These are phyloP conservation scores for Pyrrhosoma nymphula DNA, from an alignment of 2,888 invertebrate genomes.

Conservation along the genomic window DNA sequence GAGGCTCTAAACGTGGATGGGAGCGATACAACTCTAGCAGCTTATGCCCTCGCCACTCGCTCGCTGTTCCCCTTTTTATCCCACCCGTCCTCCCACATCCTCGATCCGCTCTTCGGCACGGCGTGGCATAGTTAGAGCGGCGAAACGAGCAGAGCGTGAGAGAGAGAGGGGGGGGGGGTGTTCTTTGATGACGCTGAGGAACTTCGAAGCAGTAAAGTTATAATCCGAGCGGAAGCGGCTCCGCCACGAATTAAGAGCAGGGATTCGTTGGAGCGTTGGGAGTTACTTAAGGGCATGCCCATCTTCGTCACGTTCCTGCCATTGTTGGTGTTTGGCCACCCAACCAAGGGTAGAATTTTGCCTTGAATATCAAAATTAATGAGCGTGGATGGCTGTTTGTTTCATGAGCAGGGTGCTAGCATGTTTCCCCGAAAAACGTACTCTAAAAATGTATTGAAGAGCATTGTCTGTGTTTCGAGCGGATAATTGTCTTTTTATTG, in stretches of 20 bases:
- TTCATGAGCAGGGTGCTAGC: not conserved
- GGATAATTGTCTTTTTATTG: not conserved
- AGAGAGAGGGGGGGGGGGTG: too few species aligned
- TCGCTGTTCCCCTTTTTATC: not conserved
- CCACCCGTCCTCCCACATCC: not conserved
- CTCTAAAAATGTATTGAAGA: too few species aligned
- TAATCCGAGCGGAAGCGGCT: not conserved
- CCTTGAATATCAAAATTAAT: constrained; percentile 18
- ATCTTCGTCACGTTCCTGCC: not conserved
- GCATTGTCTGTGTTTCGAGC: not conserved
- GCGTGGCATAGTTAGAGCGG: not conserved
- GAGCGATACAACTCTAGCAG: not conserved
- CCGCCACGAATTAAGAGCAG: not conserved
- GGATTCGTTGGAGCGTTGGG: not conserved
- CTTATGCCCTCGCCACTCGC: not conserved
- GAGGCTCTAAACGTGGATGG: not conserved
- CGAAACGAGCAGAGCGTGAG: too few species aligned
- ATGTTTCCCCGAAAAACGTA: too few species aligned
- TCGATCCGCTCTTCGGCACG: not conserved
- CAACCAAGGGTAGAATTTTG: not conserved
- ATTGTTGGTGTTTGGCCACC: not conserved
- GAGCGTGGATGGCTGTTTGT: not conserved
- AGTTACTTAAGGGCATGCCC: not conserved
- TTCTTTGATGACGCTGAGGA: not conserved
- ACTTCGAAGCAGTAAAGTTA: constrained; percentile 14